These are phyloP conservation scores for Actinia equina DNA, from an alignment of 64 coral and sea anemone genomes.

Conservation along the genomic window DNA sequence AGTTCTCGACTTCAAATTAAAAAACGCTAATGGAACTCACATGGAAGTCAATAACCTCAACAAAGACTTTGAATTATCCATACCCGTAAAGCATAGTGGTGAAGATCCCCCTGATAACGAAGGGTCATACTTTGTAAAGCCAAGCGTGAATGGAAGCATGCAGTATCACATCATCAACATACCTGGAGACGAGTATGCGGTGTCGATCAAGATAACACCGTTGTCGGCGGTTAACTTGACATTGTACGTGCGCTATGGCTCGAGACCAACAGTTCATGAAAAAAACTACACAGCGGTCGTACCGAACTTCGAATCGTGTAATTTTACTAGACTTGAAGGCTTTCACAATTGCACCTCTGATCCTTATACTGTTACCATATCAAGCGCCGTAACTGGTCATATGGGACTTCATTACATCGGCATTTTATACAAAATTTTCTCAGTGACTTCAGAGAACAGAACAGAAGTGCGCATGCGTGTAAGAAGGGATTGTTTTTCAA, in stretches of 20 bases:
- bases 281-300: constrained; percentile 46
- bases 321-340: constrained; percentile 5
- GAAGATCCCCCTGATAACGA: not conserved
- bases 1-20: constrained; percentile 79
- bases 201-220: constrained; percentile 59
- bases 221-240: constrained; percentile 23
- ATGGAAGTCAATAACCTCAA: constrained; percentile 53
- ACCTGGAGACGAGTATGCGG: constrained; percentile 71
- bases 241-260: constrained; percentile 52
- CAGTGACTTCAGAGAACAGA: not conserved
- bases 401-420: constrained; percentile 75
- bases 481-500: constrained; percentile 55
- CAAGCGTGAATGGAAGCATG: constrained; percentile 73
- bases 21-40: constrained; percentile 39
- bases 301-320: constrained; percentile 66
- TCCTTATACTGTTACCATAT: constrained; percentile 63
- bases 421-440: constrained; percentile 15
- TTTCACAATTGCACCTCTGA: constrained; percentile 56
- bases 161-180: constrained; percentile 68
- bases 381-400: constrained; percentile 52
- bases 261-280: constrained; percentile 31
- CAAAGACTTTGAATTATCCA: constrained; percentile 61
- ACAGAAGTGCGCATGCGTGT: constrained; percentile 25
- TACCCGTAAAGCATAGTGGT: not conserved
- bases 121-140: constrained; percentile 62